A percentile compares a stretch with the other conserved stretches of the same genome.
phyloP scores from a whole-genome alignment of 2,113 vertebrate species.

The Cercopithecus mona region DNA sequence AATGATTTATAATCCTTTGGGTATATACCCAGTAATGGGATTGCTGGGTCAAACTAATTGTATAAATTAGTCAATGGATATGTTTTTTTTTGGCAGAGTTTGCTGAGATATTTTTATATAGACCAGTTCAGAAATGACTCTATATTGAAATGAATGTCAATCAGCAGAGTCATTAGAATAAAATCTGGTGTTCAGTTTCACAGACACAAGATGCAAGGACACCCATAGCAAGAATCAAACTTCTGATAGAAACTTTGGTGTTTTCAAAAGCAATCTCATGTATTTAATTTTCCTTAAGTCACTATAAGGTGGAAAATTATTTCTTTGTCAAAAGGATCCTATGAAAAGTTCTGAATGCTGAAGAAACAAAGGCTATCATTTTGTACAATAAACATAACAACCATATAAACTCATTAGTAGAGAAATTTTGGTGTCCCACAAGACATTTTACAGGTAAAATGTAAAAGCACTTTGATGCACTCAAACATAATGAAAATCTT shows the following conservation, averaged over 20 bases:
- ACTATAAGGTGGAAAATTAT: neutral
- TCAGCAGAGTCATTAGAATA: neutral
- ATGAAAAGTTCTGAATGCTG: neutral
- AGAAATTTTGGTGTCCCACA: too few relatives aligned
- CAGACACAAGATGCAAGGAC: neutral
- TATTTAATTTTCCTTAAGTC: neutral
- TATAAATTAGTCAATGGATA: neutral
- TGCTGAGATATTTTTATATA: neutral
- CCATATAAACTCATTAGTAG: neutral
- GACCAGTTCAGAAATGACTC: neutral
- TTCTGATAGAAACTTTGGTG: neutral
- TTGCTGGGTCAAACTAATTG: neutral
- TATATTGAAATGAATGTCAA: conserved; percentile 19
- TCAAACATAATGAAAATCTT: neutral
- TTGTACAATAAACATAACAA: neutral
- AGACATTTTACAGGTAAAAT: neutral
- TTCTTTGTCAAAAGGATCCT: neutral
- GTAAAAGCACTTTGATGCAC: neutral
- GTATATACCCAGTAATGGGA: too few relatives aligned
- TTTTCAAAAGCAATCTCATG: neutral
- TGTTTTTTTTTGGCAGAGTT: neutral
- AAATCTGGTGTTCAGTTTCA: conserved; percentile 27
- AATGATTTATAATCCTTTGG: too few relatives aligned
- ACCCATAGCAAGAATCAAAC: neutral
- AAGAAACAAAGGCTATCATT: neutral